Conservation (phyloP, 2,888 invertebrate species). For the Notodonta dromedarius region DNA sequence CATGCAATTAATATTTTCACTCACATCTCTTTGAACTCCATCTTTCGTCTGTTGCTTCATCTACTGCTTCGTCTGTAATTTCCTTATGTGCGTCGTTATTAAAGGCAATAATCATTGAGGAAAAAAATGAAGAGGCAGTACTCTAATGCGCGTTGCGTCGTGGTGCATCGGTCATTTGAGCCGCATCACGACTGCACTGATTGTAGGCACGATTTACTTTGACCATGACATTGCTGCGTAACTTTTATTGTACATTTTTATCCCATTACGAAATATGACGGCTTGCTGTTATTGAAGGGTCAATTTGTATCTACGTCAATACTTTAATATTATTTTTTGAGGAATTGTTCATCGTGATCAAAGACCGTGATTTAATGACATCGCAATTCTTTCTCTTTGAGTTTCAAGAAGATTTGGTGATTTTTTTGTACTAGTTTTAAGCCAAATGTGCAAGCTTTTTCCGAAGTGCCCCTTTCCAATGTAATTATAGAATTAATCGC, state of each 20-base stretch:
- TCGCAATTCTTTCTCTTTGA: background rate
- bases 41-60: constrained; percentile 45
- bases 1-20: constrained; percentile 26
- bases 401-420: background rate
- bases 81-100: constrained; percentile 60
- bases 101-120: constrained; percentile 67
- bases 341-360: background rate
- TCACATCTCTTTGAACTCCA: constrained; percentile 22
- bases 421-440: background rate
- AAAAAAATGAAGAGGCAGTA: constrained; percentile 61
- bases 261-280: constrained; percentile 6
- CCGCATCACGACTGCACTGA: constrained; percentile 68
- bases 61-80: constrained; percentile 48
- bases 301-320: background rate
- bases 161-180: constrained; percentile 62
- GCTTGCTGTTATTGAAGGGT: constrained; percentile 1
- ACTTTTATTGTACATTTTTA: constrained; percentile 37
- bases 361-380: background rate
- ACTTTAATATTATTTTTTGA: background rate
- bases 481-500: no score
- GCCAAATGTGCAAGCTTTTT: no score
- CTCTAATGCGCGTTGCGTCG: constrained; percentile 69
- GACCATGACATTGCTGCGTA: constrained; percentile 77
- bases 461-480: no score
- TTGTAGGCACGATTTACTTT: constrained; percentile 62